Base-by-base conservation (phyloP, 2,797 vertebrate genomes). In the Microhierax caerulescens region DNA sequence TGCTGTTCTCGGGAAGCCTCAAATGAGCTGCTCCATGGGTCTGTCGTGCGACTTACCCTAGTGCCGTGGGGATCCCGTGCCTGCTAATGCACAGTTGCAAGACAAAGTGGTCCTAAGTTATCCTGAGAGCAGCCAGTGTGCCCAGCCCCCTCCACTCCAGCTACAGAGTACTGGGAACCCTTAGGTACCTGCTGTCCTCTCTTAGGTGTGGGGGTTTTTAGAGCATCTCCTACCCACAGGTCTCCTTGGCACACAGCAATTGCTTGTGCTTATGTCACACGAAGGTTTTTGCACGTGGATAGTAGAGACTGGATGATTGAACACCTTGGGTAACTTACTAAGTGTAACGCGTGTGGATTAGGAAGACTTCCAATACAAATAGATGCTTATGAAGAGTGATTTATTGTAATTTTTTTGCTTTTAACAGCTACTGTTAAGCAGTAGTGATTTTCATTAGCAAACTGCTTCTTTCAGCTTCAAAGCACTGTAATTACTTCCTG, bases 401-500 rank as follows among this genome's bases (percentile, higher is more conserved):
- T 93, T 94, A 78, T 67, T 83, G n/a, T 53, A 72, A 90, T 9
- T 57, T 48, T 69, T 72, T 75, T 68, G 34, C 59, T 76, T 20
- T 88, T 85, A 93, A 22, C 3, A 45, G 53, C 34, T 34, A 65
- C 43, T 91, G 51, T 78, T 88, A 63, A 63, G 59, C 37, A 22
- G 47, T 68, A 17, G 87, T n/a, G 70, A 83, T 83, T 95, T 96
- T 83, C 69, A 85, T 92, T 85, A 95, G 53, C 41, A 91, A 94
- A 95, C 90, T 74, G 34, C 20, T 87, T 77, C 69, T 92, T 94
- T 95, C 54, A 54, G 69, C 60, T 84, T 79, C 68, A 69, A 86
- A 94, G 85, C 41, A 19, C 59, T 13, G 25, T 83, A 91, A 90
- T 87, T 96, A 96, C 96, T 95, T 94, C 32, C 67, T 69, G 51